These are phyloP conservation scores for Fulica atra DNA, from an alignment of 2,113 vertebrate species.

Conservation along the genomic window DNA sequence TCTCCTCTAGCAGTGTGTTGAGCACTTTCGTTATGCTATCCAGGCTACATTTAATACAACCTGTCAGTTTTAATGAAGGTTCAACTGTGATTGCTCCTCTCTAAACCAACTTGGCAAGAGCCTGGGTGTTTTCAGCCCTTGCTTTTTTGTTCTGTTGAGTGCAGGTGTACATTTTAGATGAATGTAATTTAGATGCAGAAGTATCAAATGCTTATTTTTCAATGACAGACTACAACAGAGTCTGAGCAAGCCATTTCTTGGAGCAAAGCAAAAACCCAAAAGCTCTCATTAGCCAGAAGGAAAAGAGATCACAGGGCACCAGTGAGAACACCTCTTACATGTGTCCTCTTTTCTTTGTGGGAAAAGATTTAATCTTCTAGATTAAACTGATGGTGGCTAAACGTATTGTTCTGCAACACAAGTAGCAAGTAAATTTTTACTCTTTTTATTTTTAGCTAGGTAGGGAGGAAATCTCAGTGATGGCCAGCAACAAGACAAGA, in stretches of 20 bases:
- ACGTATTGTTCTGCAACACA: not conserved
- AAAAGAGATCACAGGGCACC: not conserved
- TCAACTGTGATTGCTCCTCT: not conserved
- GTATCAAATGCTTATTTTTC: not conserved
- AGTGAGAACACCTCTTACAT: accelerated
- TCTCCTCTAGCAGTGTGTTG: not conserved
- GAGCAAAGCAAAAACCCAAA: not conserved
- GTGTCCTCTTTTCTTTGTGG: not conserved
- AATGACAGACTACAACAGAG: not conserved
- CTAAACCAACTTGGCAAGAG: not conserved
- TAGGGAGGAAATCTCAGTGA: not conserved
- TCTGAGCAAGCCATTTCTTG: not conserved
- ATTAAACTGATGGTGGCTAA: not conserved
- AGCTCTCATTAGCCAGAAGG: not conserved
- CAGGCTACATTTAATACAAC: not conserved
- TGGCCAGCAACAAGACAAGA: too few species aligned
- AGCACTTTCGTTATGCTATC: not conserved
- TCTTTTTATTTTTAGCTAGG: not conserved
- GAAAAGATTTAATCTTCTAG: not conserved
- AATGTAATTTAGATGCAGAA: not conserved
- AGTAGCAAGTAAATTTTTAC: not conserved
- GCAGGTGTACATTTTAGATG: not conserved
- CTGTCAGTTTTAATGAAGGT: not conserved
- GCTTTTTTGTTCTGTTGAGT: not conserved
- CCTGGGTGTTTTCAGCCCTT: not conserved